Conservation (phyloP, 2,888 invertebrate genomes). For the Drosophila greeni region DNA sequence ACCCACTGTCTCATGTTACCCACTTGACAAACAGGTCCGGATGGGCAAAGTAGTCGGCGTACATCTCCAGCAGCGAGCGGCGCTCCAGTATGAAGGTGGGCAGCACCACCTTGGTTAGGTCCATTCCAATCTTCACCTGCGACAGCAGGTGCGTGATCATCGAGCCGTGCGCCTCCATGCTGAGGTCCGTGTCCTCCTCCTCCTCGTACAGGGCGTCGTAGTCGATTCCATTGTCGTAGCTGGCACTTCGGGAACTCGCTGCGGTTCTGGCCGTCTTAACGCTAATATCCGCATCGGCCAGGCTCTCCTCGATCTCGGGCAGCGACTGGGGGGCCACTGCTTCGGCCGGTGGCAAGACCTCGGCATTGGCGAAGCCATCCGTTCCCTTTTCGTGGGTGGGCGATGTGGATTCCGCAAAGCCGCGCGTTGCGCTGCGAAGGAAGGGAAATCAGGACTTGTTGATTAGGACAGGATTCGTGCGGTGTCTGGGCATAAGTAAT, state of each 20-base stretch:
- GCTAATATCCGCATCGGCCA: constrained; percentile 63
- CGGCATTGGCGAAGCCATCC: constrained; percentile 51
- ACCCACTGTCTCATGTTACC: constrained; percentile 42
- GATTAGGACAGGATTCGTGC: constrained; percentile 41
- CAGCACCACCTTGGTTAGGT: constrained; percentile 96
- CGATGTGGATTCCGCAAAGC: constrained; percentile 75
- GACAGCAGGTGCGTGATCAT: constrained; percentile 97
- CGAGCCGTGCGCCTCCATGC: constrained; percentile 97
- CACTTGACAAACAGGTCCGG: constrained; percentile 96
- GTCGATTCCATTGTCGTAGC: constrained; percentile 85
- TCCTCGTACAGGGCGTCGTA: constrained; percentile 95
- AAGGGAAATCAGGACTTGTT: constrained; percentile 46
- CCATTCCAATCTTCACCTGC: constrained; percentile 99
- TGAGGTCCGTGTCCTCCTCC: constrained; percentile 91
- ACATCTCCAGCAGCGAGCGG: constrained; percentile 98
- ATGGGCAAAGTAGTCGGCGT: constrained; percentile 99
- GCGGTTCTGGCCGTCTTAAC: constrained; percentile 27
- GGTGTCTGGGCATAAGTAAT: constrained; percentile 40
- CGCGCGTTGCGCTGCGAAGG: constrained; percentile 74
- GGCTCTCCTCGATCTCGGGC: constrained; percentile 74
- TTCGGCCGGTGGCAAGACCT: constrained; percentile 33
- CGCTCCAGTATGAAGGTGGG: constrained; percentile 99
- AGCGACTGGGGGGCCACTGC: constrained; percentile 46
- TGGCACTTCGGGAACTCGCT: constrained; percentile 63
- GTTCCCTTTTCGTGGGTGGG: constrained; percentile 73